phyloP scores from a whole-genome alignment of 92 coral and sea anemone genomes.

The Umimayanthus chanpuru region DNA sequence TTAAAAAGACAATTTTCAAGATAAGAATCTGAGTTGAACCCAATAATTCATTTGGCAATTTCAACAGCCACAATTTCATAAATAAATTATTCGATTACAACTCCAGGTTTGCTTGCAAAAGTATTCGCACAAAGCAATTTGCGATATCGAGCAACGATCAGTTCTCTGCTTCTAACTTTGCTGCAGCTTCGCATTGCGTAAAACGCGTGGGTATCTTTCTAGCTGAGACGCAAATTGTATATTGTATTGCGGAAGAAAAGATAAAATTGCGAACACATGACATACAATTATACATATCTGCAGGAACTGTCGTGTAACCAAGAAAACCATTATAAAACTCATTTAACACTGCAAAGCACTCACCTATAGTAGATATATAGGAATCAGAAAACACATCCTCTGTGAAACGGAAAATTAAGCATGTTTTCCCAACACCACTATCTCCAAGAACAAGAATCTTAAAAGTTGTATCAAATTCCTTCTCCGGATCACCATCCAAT shows the following conservation, averaged over 20 bases:
- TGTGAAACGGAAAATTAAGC: slow-evolving; percentile 90
- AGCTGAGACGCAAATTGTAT: neutral
- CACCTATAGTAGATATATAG: slow-evolving; percentile 97
- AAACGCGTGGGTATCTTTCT: neutral
- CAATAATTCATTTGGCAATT: slow-evolving; percentile 26
- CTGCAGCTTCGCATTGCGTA: neutral
- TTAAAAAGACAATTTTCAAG: neutral
- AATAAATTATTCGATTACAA: slow-evolving; percentile 13
- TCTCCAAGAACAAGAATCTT: slow-evolving; percentile 96
- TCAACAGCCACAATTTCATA: slow-evolving; percentile 24
- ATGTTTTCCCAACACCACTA: slow-evolving; percentile 98
- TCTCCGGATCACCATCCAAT: slow-evolving; percentile 54
- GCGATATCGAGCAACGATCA: slow-evolving; percentile 7
- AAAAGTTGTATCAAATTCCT: slow-evolving; percentile 92
- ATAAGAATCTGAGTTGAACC: slow-evolving; percentile 14
- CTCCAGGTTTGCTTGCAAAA: neutral
- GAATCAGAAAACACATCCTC: slow-evolving; percentile 94
- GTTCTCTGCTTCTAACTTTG: neutral
- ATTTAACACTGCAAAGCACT: slow-evolving; percentile 28
- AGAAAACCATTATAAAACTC: neutral
- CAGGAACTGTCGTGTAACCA: neutral
- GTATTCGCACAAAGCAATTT: neutral
- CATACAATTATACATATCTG: too few species aligned
- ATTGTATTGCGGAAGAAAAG: neutral
- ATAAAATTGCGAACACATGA: neutral